Evolutionary conservation across 2,113 vertebrate genomes (phyloP).

Genomic region (Channa maculata): DNA sequence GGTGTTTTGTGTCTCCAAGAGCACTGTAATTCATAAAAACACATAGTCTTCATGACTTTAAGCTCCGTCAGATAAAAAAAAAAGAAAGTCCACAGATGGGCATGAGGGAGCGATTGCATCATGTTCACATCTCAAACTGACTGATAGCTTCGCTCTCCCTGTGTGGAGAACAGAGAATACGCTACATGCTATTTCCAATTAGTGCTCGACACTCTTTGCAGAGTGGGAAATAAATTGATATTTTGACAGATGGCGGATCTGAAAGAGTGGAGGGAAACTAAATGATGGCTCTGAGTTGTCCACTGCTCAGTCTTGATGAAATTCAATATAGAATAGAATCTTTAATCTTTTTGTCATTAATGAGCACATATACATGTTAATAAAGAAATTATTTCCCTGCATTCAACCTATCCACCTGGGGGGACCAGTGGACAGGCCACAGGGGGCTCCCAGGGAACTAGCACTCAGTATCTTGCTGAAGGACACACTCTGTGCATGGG

Average conservation of each 20-base stretch:
- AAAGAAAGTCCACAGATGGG: slow-evolving; percentile 30
- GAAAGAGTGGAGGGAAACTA: slow-evolving; percentile 24
- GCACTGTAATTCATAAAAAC: background rate
- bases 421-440: too few species aligned
- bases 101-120: slow-evolving; percentile 49
- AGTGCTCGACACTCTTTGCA: slow-evolving; percentile 37
- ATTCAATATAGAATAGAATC: background rate
- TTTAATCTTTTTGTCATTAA: too few species aligned
- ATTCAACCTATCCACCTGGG: too few species aligned
- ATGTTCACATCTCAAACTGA: slow-evolving; percentile 44
- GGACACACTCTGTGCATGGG: too few species aligned
- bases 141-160: slow-evolving; percentile 33
- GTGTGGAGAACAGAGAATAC: slow-evolving; percentile 35
- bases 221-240: slow-evolving; percentile 42
- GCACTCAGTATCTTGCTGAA: too few species aligned
- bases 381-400: too few species aligned
- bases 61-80: slow-evolving; percentile 21
- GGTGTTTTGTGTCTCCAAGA: background rate
- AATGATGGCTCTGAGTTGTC: slow-evolving; percentile 29
- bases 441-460: too few species aligned
- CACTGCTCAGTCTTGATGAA: slow-evolving; percentile 24
- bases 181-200: slow-evolving; percentile 62
- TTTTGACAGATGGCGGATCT: slow-evolving; percentile 56
- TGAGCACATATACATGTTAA: too few species aligned
- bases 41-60: background rate